phyloP scores from a whole-genome alignment of 53 echinoderm and acorn worm species.

The Mesocentrotus franciscanus region DNA sequence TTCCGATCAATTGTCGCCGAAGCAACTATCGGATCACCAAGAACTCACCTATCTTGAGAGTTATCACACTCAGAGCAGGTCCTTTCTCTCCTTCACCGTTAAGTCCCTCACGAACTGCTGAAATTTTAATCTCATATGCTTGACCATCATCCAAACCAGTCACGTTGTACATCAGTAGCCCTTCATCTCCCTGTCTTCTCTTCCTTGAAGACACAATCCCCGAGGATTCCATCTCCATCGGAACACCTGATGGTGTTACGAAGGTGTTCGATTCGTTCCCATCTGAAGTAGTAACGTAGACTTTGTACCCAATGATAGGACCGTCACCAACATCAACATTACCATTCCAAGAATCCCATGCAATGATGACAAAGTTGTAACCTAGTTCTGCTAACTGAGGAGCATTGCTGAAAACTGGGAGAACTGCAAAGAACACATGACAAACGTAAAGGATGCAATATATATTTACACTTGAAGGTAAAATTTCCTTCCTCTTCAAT shows the following conservation, averaged over 20 bases:
- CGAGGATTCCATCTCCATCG: not conserved
- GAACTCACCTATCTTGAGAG: not conserved
- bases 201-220: not conserved
- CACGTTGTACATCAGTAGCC: not conserved
- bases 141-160: not conserved
- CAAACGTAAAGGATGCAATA: not conserved
- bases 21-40: not conserved
- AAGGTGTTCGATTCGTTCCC: not conserved
- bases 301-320: not conserved
- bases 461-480: too few species aligned
- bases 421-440: not conserved
- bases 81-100: slow-evolving; percentile 10
- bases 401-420: not conserved
- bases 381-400: not conserved
- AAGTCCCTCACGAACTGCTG: slow-evolving; percentile 10
- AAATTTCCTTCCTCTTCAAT: too few species aligned
- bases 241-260: not conserved
- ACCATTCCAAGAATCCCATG: not conserved
- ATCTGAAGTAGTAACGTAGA: slow-evolving; percentile 4
- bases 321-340: not conserved
- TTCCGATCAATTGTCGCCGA: too few species aligned
- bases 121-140: not conserved
- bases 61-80: not conserved
- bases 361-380: not conserved
- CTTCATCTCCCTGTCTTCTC: slow-evolving; percentile 12